Percentiles rank a stretch among this genome's conserved stretches.
These are phyloP conservation scores for Paraplagusia blochii DNA, from an alignment of 2,113 vertebrate genomes.

Conservation along the genomic window DNA sequence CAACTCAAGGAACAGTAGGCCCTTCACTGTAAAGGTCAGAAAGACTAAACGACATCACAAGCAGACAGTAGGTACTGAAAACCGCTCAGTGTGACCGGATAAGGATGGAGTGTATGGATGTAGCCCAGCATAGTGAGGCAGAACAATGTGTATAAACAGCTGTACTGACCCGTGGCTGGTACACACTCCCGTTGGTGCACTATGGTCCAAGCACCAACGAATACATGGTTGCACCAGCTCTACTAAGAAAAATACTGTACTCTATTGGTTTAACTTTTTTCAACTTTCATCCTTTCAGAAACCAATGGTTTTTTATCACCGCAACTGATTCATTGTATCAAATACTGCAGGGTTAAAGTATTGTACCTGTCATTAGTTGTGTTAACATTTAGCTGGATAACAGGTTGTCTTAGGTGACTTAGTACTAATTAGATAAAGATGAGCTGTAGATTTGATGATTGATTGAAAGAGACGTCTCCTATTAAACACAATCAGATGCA, in stretches of 20 bases:
- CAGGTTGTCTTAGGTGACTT: too few species aligned
- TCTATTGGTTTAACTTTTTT: background rate
- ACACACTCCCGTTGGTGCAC: slow-evolving; percentile 43
- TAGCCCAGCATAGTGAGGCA: slow-evolving; percentile 17
- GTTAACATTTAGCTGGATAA: too few species aligned
- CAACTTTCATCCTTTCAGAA: too few species aligned
- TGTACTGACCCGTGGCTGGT: slow-evolving; percentile 38
- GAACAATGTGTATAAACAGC: slow-evolving; percentile 56
- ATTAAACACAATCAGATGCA: too few species aligned
- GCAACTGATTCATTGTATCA: too few species aligned
- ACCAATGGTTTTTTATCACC: too few species aligned
- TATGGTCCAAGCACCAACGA: slow-evolving; percentile 3
- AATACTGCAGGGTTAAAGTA: too few species aligned
- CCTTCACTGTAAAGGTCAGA: slow-evolving; percentile 3
- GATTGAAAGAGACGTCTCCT: too few species aligned
- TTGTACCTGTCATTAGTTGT: too few species aligned
- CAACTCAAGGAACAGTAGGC: background rate
- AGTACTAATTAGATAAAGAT: too few species aligned
- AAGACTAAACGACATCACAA: slow-evolving; percentile 11
- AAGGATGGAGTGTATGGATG: slow-evolving; percentile 17
- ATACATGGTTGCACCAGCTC: slow-evolving; percentile 16
- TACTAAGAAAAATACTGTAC: background rate
- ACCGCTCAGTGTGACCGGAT: slow-evolving; percentile 25
- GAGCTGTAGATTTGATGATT: too few species aligned
- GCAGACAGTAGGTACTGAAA: slow-evolving; percentile 14